phyloP scores from a whole-genome alignment of 2,797 vertebrate genomes.

The Moxostoma hubbsi region DNA sequence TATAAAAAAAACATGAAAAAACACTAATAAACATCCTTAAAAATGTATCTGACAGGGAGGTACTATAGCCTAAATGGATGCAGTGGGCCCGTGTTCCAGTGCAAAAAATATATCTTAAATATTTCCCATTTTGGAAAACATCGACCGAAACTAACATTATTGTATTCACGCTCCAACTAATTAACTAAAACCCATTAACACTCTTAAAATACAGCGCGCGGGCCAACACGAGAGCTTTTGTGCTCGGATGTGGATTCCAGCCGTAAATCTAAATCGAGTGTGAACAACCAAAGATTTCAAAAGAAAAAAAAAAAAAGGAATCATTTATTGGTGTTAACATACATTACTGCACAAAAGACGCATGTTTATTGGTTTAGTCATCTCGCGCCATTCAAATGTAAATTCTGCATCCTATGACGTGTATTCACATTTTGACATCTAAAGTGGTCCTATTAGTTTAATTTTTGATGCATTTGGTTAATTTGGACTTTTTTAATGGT shows the following conservation, averaged over 20 bases:
- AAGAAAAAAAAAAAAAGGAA: constrained; percentile 12
- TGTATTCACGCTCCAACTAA: constrained; percentile 80
- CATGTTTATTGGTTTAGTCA: constrained; percentile 55
- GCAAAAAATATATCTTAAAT: too few relatives aligned
- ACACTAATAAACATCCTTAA: too few relatives aligned
- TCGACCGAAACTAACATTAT: constrained; percentile 78
- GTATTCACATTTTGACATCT: constrained; percentile 38
- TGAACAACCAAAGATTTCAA: constrained; percentile 40
- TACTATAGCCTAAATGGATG: too few relatives aligned
- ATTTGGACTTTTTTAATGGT: not conserved
- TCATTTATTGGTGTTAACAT: constrained; percentile 57
- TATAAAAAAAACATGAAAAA: too few relatives aligned
- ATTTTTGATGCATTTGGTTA: not conserved
- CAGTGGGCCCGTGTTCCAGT: too few relatives aligned
- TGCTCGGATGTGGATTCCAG: constrained; percentile 79
- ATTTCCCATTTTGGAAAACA: constrained; percentile 27
- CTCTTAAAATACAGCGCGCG: constrained; percentile 60
- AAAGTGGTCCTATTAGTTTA: not conserved
- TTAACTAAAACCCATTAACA: constrained; percentile 80
- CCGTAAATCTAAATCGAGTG: constrained; percentile 64
- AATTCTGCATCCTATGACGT: constrained; percentile 44
- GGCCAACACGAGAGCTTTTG: constrained; percentile 62
- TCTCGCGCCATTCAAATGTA: constrained; percentile 46
- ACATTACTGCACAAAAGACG: constrained; percentile 45
- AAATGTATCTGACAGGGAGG: too few relatives aligned